phyloP scores from a whole-genome alignment of 2,113 vertebrate species.

The Pleuronectes platessa region DNA sequence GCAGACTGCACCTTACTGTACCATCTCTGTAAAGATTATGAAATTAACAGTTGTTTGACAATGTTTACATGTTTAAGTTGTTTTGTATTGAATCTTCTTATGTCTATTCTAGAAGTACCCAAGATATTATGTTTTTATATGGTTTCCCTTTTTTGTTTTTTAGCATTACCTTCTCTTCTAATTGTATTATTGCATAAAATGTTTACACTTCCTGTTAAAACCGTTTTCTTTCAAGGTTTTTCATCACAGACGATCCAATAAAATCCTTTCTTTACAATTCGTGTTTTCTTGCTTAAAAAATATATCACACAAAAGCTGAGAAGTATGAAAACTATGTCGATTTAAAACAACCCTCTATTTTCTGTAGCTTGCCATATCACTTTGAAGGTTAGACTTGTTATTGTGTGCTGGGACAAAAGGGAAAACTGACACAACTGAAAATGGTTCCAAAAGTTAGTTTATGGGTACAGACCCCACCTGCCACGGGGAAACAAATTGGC shows the following conservation, averaged over 20 bases:
- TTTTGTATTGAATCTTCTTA: constrained; percentile 58
- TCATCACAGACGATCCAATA: constrained; percentile 48
- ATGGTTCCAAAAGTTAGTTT: neutral
- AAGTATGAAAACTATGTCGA: neutral
- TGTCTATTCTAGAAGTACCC: constrained; percentile 45
- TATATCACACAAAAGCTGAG: neutral
- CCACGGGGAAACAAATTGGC: constrained; percentile 22
- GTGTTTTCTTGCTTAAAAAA: constrained; percentile 3
- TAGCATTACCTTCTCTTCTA: constrained; percentile 12
- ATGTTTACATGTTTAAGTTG: constrained; percentile 54
- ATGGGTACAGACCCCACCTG: constrained; percentile 6
- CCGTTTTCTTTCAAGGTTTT: constrained; percentile 11
- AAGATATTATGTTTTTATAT: constrained; percentile 62
- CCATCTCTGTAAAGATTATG: constrained; percentile 31
- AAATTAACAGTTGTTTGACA: constrained; percentile 16
- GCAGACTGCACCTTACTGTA: constrained; percentile 26
- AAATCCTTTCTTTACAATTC: constrained; percentile 22
- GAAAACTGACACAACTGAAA: constrained; percentile 1
- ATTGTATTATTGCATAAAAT: constrained; percentile 26
- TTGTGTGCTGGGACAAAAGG: neutral
- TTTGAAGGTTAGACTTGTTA: neutral
- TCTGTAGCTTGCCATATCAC: neutral
- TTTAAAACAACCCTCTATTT: neutral
- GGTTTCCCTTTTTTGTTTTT: constrained; percentile 33
- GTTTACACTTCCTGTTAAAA: constrained; percentile 1